Base-by-base conservation (phyloP, 2,888 invertebrate genomes). In the Drosophila koepferae region DNA sequence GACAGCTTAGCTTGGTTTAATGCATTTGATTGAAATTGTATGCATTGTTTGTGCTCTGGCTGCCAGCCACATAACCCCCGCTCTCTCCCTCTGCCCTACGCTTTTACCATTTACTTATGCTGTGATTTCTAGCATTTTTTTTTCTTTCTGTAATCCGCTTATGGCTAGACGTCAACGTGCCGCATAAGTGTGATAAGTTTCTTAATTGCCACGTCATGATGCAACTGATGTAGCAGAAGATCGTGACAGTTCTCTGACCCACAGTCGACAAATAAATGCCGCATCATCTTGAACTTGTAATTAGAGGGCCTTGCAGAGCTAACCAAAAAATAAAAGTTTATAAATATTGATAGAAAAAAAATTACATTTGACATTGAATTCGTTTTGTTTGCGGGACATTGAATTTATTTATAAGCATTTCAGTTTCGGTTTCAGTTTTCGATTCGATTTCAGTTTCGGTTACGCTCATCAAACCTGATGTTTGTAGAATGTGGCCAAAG, bases 401-500 rank as follows among this genome's bases (percentile, higher is more conserved):
- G 86, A 87, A 84, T 72, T 64, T 59, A 41, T 49, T 68, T 69
- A 62, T 56, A 74, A 74, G 72, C 71, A 51, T 62, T 60, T 56
- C 56, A 41, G 41, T 56, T 56, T 60, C 48, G 48, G 48, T 36
- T 46, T 58, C 44, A 36, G 28, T 61, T 59, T 36, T 10, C 28
- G n/a, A 28, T 55, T 56, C 43, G 31, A 34, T 48, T 61, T 36
- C 28, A n/a, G 34, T 44, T 58, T 58, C 58, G 23, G 48, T 40
- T 62, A 58, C 56, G 80, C 63, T 54, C 63, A 55, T 61, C 59
- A 64, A 65, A 63, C 48, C 14, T 38, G 9, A n/a, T 86, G 48
- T 86, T 85, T 86, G 81, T 85, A 77, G 85, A 86, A 85, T 82
- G 84, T 77, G 79, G 64, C 65, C 46, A 71, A 44, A 12, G 53